phyloP scores from a whole-genome alignment of 2,113 vertebrate genomes.

The Haemorhous mexicanus region DNA sequence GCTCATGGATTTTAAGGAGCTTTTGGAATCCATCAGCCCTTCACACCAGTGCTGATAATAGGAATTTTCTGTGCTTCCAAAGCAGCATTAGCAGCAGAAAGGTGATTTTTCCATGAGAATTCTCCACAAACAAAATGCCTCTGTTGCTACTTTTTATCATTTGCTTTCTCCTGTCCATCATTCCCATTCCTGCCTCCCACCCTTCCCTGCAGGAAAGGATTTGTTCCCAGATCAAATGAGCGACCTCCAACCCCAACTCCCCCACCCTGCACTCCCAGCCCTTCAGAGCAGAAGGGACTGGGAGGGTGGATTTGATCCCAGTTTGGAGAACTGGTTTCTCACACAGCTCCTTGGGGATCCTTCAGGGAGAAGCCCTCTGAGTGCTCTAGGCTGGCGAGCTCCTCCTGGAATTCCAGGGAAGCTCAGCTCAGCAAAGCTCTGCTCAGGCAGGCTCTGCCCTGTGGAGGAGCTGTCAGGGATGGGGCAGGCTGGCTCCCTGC shows the following conservation, averaged over 20 bases:
- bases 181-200: background rate
- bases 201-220: background rate
- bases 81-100: background rate
- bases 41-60: background rate
- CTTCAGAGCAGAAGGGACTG: background rate
- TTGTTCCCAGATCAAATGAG: background rate
- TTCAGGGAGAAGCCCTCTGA: background rate
- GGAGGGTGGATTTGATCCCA: background rate
- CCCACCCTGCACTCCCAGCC: background rate
- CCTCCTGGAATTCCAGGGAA: background rate
- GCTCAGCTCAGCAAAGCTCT: background rate
- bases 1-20: background rate
- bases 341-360: background rate
- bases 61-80: background rate
- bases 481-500: background rate
- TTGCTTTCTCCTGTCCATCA: background rate
- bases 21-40: background rate
- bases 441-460: background rate
- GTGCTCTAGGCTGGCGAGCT: fast-evolving
- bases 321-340: conserved; percentile 17
- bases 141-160: fast-evolving
- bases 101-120: background rate
- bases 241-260: background rate
- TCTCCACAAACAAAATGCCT: background rate
- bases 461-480: background rate